Conservation (phyloP, 2,113 vertebrate genomes). For the Puffinus mauretanicus region DNA sequence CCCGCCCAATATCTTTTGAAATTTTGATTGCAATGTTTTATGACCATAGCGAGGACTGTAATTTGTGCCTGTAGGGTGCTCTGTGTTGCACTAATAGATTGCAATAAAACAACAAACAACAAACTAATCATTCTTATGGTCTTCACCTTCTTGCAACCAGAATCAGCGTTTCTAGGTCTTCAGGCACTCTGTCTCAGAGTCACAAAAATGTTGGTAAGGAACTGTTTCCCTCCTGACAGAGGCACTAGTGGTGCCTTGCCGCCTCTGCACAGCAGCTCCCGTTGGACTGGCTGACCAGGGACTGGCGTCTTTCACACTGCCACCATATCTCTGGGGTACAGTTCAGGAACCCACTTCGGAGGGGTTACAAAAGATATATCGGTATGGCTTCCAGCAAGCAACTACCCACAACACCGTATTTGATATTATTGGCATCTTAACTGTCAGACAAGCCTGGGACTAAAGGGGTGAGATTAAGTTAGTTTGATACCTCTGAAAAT, state of each 20-base stretch:
- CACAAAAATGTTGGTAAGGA: neutral
- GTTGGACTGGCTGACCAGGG: neutral
- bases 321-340: neutral
- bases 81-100: neutral
- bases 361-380: neutral
- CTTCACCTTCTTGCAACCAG: neutral
- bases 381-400: neutral
- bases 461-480: neutral
- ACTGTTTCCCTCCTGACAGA: neutral
- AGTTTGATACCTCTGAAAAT: neutral
- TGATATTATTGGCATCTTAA: neutral
- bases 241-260: neutral
- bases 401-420: neutral
- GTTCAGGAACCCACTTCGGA: neutral
- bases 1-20: conserved; percentile 40
- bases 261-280: neutral
- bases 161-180: neutral
- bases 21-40: conserved; percentile 30
- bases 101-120: neutral
- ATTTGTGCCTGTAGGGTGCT: conserved; percentile 49
- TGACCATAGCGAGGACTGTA: neutral
- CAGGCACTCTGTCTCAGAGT: neutral
- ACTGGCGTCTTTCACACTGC: neutral
- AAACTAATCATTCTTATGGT: neutral
- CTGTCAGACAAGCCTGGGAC: neutral